Conservation (phyloP, 2,888 invertebrate genomes). For the Pelosia muscerda region DNA sequence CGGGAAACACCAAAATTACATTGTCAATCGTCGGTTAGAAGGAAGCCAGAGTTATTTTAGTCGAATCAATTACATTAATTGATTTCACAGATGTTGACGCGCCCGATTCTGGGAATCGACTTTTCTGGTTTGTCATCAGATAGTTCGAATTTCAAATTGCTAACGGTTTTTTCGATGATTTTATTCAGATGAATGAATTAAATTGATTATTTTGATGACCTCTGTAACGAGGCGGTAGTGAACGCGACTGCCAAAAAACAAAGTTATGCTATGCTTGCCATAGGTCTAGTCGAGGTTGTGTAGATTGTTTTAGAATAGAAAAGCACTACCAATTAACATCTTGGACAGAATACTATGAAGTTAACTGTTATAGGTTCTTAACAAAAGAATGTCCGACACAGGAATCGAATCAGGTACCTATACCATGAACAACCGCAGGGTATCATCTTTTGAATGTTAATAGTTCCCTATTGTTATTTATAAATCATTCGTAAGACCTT, state of each 20-base stretch:
- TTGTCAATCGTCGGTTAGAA: conserved; percentile 70
- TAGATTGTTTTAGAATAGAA: no score
- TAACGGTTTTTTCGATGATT: conserved; percentile 2
- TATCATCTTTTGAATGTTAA: conserved; percentile 46
- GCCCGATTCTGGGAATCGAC: conserved; percentile 54
- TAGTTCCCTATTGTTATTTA: conserved; percentile 14
- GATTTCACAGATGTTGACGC: conserved; percentile 75
- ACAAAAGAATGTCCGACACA: conserved; percentile 6
- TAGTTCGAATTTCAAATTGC: conserved; percentile 13
- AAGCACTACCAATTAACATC: no score
- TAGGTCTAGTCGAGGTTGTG: no score
- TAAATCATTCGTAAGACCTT: conserved; percentile 27
- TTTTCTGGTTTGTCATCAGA: conserved; percentile 58
- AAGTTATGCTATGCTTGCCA: no score
- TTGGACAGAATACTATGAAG: neutral
- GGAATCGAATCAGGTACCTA: conserved; percentile 9
- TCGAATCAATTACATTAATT: conserved; percentile 83
- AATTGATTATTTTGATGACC: no score
- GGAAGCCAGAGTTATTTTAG: conserved; percentile 83
- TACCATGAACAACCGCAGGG: neutral
- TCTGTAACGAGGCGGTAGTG: no score
- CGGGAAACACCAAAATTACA: conserved; percentile 74
- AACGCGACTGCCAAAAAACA: no score
- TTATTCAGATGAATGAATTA: neutral
- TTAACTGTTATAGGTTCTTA: neutral